Evolutionary conservation across 53 echinoderm and acorn worm species (phyloP).

Genomic region (Stichopus horrens): DNA sequence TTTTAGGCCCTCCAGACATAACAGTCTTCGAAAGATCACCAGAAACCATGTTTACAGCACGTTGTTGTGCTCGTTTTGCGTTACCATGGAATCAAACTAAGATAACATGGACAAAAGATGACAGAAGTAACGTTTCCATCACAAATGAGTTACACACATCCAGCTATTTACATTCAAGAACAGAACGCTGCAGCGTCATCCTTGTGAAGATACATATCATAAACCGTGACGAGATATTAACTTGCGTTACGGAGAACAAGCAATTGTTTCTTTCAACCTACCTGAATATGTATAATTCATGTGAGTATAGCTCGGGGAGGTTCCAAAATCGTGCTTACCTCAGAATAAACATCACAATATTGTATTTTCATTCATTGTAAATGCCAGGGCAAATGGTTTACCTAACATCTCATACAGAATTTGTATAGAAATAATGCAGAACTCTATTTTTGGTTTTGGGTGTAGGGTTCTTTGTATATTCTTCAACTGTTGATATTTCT

Average conservation of each 20-base stretch:
- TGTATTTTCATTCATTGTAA: too few relatives aligned
- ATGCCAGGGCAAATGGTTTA: too few relatives aligned
- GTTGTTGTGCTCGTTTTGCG: background rate
- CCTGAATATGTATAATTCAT: background rate
- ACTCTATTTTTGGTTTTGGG: too few relatives aligned
- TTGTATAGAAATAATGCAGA: too few relatives aligned
- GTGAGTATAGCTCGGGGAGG: too few relatives aligned
- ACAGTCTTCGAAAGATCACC: background rate
- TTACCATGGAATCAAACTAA: background rate
- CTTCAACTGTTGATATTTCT: too few relatives aligned
- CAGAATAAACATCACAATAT: too few relatives aligned
- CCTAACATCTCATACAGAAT: too few relatives aligned
- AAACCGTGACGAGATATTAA: background rate
- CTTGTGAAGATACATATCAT: background rate
- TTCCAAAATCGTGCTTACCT: too few relatives aligned
- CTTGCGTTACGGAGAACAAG: background rate
- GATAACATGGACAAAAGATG: background rate
- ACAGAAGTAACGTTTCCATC: background rate
- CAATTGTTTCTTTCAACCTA: background rate
- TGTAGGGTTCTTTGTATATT: too few relatives aligned
- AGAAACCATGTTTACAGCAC: background rate
- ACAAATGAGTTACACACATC: background rate
- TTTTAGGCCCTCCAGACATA: background rate
- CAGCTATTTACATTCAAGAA: background rate
- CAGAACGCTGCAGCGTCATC: background rate